phyloP scores from a whole-genome alignment of 2,888 invertebrate genomes.

The Priocnemis perturbator region DNA sequence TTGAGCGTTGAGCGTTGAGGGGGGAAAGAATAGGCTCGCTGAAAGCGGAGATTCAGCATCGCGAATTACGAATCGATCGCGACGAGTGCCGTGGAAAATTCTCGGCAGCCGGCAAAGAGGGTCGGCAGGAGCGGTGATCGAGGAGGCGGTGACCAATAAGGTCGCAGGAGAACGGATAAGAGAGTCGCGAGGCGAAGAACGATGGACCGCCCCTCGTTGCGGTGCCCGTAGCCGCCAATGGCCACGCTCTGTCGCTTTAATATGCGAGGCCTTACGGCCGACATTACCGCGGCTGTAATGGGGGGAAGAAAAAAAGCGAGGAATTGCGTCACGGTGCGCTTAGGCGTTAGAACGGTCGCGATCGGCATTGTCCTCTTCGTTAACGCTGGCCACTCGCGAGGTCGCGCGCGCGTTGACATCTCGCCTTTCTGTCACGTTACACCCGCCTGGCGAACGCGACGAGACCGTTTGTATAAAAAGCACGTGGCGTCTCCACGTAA shows the following conservation, averaged over 20 bases:
- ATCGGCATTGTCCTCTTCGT: background rate
- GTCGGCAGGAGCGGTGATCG: constrained; percentile 44
- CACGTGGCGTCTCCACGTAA: no score
- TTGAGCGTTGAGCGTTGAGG: no score
- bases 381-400: no score
- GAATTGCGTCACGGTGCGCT: constrained; percentile 1
- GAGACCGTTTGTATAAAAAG: no score
- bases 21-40: background rate
- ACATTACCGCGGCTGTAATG: constrained; percentile 31
- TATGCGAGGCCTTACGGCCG: constrained; percentile 52
- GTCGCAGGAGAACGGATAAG: constrained; percentile 58
- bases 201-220: constrained; percentile 62
- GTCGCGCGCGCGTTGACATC: no score
- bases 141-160: constrained; percentile 60
- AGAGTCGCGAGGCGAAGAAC: constrained; percentile 35
- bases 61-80: background rate
- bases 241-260: constrained; percentile 56
- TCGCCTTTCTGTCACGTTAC: background rate
- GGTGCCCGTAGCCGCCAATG: constrained; percentile 50
- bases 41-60: background rate
- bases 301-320: background rate
- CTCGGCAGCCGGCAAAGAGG: no score
- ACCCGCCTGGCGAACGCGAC: background rate
- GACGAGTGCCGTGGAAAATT: constrained; percentile 23
- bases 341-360: constrained; percentile 3